Conservation (phyloP, 2,113 vertebrate genomes). For the Opisthocomus hoazin region DNA sequence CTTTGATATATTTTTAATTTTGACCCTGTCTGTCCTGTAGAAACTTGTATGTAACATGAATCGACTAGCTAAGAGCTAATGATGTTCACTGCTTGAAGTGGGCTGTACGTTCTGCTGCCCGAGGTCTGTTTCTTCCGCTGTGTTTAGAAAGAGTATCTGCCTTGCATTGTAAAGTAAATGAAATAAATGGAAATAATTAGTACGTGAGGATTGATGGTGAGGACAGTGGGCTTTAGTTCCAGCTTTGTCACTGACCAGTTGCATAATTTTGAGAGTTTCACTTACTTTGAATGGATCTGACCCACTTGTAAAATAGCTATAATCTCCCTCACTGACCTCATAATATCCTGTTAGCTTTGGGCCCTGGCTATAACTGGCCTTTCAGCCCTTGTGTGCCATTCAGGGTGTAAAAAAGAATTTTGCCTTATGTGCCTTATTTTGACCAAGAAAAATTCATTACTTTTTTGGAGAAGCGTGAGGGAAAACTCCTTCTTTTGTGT, state of each 20-base stretch:
- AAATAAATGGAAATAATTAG: neutral
- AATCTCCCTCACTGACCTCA: neutral
- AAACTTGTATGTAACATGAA: neutral
- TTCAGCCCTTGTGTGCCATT: neutral
- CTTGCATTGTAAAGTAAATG: neutral
- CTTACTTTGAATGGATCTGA: neutral
- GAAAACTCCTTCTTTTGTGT: neutral
- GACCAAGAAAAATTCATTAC: neutral
- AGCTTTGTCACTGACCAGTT: neutral
- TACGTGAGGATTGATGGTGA: neutral
- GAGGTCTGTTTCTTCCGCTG: neutral
- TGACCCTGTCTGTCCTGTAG: neutral
- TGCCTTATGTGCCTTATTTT: neutral
- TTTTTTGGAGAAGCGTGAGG: accelerated
- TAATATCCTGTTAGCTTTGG: neutral
- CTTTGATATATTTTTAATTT: conserved; percentile 17
- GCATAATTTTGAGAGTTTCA: neutral
- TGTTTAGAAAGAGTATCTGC: neutral
- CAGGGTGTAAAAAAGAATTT: neutral
- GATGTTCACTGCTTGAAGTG: neutral
- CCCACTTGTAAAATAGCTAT: neutral
- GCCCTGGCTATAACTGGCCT: neutral
- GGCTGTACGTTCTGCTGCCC: neutral
- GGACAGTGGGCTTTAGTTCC: neutral
- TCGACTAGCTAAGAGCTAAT: neutral